These are phyloP conservation scores for Psilopsiagon aurifrons DNA, from an alignment of 2,113 vertebrate genomes.

Conservation along the genomic window DNA sequence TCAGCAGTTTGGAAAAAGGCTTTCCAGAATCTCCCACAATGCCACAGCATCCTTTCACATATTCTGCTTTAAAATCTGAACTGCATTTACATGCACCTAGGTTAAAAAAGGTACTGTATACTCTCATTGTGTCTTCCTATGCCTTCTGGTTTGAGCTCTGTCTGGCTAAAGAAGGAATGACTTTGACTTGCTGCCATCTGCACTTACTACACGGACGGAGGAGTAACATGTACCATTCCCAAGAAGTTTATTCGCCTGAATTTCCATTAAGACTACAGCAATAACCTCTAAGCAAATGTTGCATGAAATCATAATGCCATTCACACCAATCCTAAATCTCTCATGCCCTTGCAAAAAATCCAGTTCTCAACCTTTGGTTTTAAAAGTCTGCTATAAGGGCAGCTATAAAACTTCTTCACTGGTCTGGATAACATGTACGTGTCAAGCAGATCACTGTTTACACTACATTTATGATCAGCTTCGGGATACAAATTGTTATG, in stretches of 20 bases:
- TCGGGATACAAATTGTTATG: slow-evolving; percentile 41
- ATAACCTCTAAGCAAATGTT: slow-evolving; percentile 33
- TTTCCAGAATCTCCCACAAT: neutral
- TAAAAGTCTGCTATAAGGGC: neutral
- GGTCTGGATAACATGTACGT: neutral
- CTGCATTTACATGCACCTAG: neutral
- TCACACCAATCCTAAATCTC: neutral
- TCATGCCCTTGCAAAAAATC: neutral
- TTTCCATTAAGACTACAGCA: neutral
- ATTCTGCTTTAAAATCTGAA: neutral
- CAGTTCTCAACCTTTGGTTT: neutral
- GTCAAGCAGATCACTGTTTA: neutral
- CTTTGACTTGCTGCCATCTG: neutral
- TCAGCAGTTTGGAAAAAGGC: neutral
- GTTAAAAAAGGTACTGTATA: neutral
- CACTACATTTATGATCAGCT: slow-evolving; percentile 8
- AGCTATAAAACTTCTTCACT: neutral
- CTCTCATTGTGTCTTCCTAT: neutral
- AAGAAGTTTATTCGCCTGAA: neutral
- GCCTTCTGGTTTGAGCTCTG: neutral
- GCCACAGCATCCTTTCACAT: accelerated
- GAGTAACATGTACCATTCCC: neutral
- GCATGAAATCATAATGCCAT: neutral
- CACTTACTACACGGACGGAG: neutral
- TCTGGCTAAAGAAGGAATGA: neutral